Base-by-base conservation (phyloP, 2,888 invertebrate genomes). In the Campaea margaritaria region DNA sequence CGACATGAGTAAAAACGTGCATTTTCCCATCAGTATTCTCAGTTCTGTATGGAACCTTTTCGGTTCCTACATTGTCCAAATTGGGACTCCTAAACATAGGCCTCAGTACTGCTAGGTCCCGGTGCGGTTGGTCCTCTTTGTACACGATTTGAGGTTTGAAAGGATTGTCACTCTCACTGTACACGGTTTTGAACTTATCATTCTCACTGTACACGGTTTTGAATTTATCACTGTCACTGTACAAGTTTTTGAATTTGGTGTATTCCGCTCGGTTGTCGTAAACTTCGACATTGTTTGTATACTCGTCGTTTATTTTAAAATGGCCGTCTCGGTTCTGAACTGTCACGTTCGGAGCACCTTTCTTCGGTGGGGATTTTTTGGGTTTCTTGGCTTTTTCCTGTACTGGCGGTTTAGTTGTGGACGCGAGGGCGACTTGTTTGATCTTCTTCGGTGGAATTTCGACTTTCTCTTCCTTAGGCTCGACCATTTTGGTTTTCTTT, bases 1-100 rank as follows among this genome's bases (percentile, higher is more conserved):
- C 89, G 0, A 89, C 70, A 15, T 89, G 86, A 0, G 87, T 88
- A 61, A 78, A 90, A 1, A 89, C 81, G 14, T 87, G 87, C 69
- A 91, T 70, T 50, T 89, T 90, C 0, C 90, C 91, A 47, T 91
- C 91, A 0, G 89, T 87, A 49, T 60, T 68, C 27, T 72, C 69
- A 41, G 52, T 14, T 3, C 68, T 73, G 21, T 65, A 65, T 16
- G 44, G 31, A 27, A 43, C 13, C 2, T 65, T 65, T 21, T 67
- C 66, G 0, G 38, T 10, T 10, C 27, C 48, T 10, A 39, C 13
- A 11, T 5, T 28, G 12, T 48, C 48, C 7, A 39, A 39, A 48
- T 21, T 39, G 13, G 48, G 9, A 13, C 27, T 67, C 39, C 76
- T 73, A 21, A 75, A 78, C 38, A 84, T 75, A 0, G 86, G 81